Conservation (phyloP, 2,888 invertebrate species). For the Diaperis boleti region DNA sequence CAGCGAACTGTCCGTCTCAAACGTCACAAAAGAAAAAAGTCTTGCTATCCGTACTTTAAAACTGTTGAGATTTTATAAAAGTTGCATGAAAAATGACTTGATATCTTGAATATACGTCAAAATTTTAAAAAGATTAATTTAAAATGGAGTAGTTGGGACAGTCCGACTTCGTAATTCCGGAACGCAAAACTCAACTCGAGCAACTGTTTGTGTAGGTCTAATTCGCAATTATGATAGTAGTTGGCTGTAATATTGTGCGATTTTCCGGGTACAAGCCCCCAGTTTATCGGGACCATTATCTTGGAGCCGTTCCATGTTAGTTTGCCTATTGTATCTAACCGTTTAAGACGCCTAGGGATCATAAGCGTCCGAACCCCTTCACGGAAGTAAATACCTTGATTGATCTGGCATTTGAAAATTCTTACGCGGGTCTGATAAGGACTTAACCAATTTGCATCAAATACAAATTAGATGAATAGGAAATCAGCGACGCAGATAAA, state of each 20-base stretch:
- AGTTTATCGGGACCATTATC: constrained; percentile 23
- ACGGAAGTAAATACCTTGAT: constrained; percentile 9
- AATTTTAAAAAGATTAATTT: constrained; percentile 17
- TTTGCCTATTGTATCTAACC: constrained; percentile 21
- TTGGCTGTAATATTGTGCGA: constrained; percentile 22
- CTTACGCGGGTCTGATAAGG: constrained; percentile 19
- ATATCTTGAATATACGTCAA: constrained; percentile 16
- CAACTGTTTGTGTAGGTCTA: constrained; percentile 33
- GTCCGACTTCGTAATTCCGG: constrained; percentile 14
- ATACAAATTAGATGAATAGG: constrained; percentile 31
- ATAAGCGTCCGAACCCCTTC: constrained; percentile 1
- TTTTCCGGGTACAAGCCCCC: constrained; percentile 19
- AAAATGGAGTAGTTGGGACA: too few relatives aligned
- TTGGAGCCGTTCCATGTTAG: constrained; percentile 15
- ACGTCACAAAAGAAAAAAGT: constrained; percentile 3
- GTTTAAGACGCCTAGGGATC: constrained; percentile 15
- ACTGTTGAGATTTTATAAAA: constrained; percentile 24
- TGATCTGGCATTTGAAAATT: constrained; percentile 16
- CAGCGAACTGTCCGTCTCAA: neutral
- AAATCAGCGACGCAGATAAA: constrained; percentile 28
- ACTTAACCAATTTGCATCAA: constrained; percentile 24
- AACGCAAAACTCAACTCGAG: constrained; percentile 7
- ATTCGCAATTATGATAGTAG: constrained; percentile 25
- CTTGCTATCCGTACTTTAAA: constrained; percentile 11
- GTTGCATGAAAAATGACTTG: constrained; percentile 17